These are phyloP conservation scores for Ips typographus DNA, from an alignment of 1,140 invertebrate species.

Conservation along the genomic window DNA sequence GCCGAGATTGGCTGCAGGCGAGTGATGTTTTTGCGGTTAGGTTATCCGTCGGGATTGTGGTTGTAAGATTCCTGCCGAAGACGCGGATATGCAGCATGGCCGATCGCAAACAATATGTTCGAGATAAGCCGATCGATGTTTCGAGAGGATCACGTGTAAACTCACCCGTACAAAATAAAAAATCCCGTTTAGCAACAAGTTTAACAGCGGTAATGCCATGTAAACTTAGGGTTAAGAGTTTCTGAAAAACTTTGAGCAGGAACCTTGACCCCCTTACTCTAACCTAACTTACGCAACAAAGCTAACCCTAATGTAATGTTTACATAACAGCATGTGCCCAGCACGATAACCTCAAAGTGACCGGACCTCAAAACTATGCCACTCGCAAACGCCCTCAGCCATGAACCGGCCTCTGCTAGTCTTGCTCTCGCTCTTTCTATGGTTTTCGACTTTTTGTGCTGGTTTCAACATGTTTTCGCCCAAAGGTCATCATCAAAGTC, in stretches of 20 bases:
- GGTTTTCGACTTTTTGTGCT: background rate
- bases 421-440: slow-evolving; percentile 3
- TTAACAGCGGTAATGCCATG: too few relatives aligned
- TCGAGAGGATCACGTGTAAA: background rate
- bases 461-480: background rate
- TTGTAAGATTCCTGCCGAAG: background rate
- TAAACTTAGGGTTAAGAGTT: too few relatives aligned
- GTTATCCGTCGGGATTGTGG: background rate
- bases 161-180: too few relatives aligned
- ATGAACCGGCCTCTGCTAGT: background rate
- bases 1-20: too few relatives aligned
- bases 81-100: background rate
- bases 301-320: too few relatives aligned
- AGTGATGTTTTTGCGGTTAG: too few relatives aligned
- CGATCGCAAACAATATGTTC: background rate
- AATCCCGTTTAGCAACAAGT: too few relatives aligned
- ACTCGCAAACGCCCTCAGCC: background rate
- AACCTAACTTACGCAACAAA: too few relatives aligned
- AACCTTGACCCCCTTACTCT: too few relatives aligned
- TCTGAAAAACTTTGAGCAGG: too few relatives aligned
- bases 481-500: slow-evolving; percentile 11
- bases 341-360: too few relatives aligned
- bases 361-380: background rate
- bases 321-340: too few relatives aligned
- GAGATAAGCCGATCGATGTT: background rate